Percentiles rank a stretch among this genome's conserved stretches.
Conservation (phyloP, 2,888 invertebrate species). For the Apeira syringaria region DNA sequence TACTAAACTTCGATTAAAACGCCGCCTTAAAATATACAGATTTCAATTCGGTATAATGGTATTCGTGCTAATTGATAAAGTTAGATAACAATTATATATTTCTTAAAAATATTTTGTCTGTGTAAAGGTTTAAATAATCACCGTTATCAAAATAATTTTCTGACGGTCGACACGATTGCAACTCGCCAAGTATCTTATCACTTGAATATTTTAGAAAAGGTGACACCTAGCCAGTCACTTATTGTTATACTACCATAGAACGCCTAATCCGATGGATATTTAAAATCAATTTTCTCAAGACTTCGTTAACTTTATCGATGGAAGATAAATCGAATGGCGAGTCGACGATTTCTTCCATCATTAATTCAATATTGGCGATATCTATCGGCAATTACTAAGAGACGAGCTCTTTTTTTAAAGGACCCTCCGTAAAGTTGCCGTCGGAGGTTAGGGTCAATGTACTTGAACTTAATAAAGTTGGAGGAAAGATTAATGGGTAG, state of each 20-base stretch:
- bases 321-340: constrained; percentile 51
- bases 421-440: constrained; percentile 18
- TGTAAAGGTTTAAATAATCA: too few relatives aligned
- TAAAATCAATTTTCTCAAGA: constrained; percentile 56
- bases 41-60: too few relatives aligned
- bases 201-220: too few relatives aligned
- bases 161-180: too few relatives aligned
- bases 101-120: too few relatives aligned
- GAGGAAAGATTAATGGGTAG: constrained; percentile 30
- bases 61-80: too few relatives aligned
- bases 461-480: constrained; percentile 32
- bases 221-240: too few relatives aligned
- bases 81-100: too few relatives aligned
- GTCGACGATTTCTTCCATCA: constrained; percentile 47
- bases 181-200: too few relatives aligned
- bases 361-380: constrained; percentile 53
- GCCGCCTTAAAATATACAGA: too few relatives aligned
- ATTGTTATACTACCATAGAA: constrained; percentile 10
- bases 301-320: constrained; percentile 62
- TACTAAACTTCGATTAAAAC: too few relatives aligned
- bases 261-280: constrained; percentile 33
- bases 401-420: constrained; percentile 37
- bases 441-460: constrained; percentile 29
- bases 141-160: too few relatives aligned
- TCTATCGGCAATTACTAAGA: constrained; percentile 47